Evolutionary conservation across 2,113 vertebrate species (phyloP).

Genomic region (Gnathonemus longibarbis): DNA sequence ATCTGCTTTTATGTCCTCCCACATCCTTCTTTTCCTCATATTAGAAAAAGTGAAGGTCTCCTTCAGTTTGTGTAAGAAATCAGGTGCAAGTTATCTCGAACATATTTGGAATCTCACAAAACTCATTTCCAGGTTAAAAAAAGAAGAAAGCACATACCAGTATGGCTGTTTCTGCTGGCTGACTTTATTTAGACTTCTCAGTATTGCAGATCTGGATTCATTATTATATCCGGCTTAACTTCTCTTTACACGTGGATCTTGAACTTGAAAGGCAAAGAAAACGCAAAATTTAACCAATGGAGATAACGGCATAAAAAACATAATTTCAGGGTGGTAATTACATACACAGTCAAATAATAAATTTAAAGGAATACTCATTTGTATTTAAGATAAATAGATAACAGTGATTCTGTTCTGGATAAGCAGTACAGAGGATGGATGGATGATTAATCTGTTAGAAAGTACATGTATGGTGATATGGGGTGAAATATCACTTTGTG

Average conservation of each 20-base stretch:
- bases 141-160: no score
- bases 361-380: not conserved
- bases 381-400: not conserved
- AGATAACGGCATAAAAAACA: not conserved
- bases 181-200: not conserved
- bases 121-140: no score
- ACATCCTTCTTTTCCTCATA: not conserved
- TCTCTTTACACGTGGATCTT: not conserved
- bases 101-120: not conserved
- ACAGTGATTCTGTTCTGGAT: not conserved
- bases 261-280: not conserved
- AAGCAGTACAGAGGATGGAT: not conserved
- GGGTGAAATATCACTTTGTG: not conserved
- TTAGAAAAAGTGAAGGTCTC: not conserved
- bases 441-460: not conserved
- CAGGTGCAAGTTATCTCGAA: not conserved
- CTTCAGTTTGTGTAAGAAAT: not conserved
- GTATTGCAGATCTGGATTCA: not conserved
- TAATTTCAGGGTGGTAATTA: not conserved
- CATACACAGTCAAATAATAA: not conserved
- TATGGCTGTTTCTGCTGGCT: no score
- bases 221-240: not conserved
- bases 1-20: not conserved
- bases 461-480: not conserved
- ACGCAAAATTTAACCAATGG: not conserved